Evolutionary conservation across 92 coral and sea anemone species (phyloP), one percentile per base, ranked within the genome.

Genomic region (Actinernus sp.): DNA sequence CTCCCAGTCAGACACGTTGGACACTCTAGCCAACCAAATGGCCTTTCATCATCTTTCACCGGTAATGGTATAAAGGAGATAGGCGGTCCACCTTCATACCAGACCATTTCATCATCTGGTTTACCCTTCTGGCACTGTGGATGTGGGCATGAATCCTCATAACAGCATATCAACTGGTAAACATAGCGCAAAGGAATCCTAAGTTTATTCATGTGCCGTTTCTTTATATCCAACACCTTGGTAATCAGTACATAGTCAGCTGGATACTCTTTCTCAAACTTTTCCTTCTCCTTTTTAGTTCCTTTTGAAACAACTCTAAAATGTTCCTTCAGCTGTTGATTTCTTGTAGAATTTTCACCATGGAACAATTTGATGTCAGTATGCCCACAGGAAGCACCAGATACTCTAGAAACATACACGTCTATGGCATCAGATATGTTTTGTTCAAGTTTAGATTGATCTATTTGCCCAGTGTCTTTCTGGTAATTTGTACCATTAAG

Each of bases 401-500:
- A 63, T 23, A 44, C 61, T 49, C 57, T 9, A 23, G 56, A 63
- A 49, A 44, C 47, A 46, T 26, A 63, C 51, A 63, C 24, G 39
- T 61, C 55, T 12, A 44, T 39, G 2, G 53, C 55, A 78, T 58
- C 70, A 0, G 85, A 78, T 32, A 68, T 18, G 47, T 78, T 78
- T 63, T 68, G 51, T 48, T 50, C 54, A 38, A 78, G 60, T 31
- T 32, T 58, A 3, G 55, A 53, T 22, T 68, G 58, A 65, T 78
- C 78, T 55, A 58, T 39, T 58, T 78, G 59, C 44, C 78, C 85
- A 13, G 48, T 17, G 31, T 31, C 64, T 26, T 68, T 27, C 40
- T 58, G 53, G 30, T 52, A 78, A 46, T 68, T 68, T 49, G 74
- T n/a, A n/a, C n/a, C 82, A 54, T 75, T 63, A n/a, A 72, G 26